Conservation (phyloP, 2,113 vertebrate species). For the Erythrocercus mccallii region DNA sequence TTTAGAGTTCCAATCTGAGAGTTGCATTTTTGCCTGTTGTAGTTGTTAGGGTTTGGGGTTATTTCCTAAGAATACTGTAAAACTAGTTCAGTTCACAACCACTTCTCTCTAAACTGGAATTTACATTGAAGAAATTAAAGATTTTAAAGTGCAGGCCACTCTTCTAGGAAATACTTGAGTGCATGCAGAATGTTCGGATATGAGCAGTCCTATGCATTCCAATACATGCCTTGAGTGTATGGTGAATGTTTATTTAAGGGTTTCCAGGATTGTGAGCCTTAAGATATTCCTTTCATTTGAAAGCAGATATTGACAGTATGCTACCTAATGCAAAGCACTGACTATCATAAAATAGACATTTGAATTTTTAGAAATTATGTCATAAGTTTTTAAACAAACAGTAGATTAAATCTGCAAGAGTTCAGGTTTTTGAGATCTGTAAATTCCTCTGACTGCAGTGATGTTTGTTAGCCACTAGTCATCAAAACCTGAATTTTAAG, state of each 20-base stretch:
- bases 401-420: not conserved
- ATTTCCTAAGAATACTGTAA: not conserved
- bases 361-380: not conserved
- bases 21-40: not conserved
- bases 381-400: not conserved
- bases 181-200: not conserved
- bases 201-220: not conserved
- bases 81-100: not conserved
- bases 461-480: not conserved
- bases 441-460: not conserved
- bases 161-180: not conserved
- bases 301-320: not conserved
- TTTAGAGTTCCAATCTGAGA: not conserved
- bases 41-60: fast-evolving
- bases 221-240: not conserved
- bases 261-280: not conserved
- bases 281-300: not conserved
- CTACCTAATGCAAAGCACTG: not conserved
- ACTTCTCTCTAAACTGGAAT: not conserved
- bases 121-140: not conserved
- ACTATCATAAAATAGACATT: not conserved
- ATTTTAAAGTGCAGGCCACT: not conserved
- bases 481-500: not conserved
- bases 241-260: not conserved
- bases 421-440: not conserved